Evolutionary conservation across 2,888 invertebrate genomes (phyloP).

Genomic region (Pherbina coryleti): DNA sequence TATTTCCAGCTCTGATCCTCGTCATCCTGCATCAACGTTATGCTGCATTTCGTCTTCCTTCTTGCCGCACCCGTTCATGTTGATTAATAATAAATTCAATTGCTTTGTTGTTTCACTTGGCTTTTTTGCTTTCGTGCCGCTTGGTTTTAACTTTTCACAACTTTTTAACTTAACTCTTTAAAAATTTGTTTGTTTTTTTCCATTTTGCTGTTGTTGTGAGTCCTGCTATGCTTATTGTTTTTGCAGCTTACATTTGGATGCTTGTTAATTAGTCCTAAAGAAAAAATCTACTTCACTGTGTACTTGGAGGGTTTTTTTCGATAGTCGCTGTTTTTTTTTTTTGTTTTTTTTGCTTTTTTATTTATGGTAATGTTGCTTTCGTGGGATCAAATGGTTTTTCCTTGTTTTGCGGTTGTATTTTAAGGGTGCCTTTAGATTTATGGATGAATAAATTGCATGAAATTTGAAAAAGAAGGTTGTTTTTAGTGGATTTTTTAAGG

Average conservation of each 20-base stretch:
- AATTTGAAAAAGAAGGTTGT: neutral
- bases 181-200: neutral
- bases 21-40: neutral
- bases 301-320: neutral
- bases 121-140: neutral
- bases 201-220: neutral
- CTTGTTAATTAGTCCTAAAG: slow-evolving; percentile 27
- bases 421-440: neutral
- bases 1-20: neutral
- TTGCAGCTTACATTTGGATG: slow-evolving; percentile 14
- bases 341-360: neutral
- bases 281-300: neutral
- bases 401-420: neutral
- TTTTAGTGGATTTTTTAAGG: neutral
- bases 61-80: slow-evolving; percentile 10
- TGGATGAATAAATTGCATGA: neutral
- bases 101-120: slow-evolving; percentile 22
- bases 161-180: neutral
- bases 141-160: neutral
- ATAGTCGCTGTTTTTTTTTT: neutral
- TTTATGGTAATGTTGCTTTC: slow-evolving; percentile 18
- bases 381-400: slow-evolving; percentile 19
- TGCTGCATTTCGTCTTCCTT: neutral
- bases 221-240: neutral
- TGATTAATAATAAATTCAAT: slow-evolving; percentile 39